Conservation (phyloP, 2,113 vertebrate species). For the Hippocampus abdominalis region DNA sequence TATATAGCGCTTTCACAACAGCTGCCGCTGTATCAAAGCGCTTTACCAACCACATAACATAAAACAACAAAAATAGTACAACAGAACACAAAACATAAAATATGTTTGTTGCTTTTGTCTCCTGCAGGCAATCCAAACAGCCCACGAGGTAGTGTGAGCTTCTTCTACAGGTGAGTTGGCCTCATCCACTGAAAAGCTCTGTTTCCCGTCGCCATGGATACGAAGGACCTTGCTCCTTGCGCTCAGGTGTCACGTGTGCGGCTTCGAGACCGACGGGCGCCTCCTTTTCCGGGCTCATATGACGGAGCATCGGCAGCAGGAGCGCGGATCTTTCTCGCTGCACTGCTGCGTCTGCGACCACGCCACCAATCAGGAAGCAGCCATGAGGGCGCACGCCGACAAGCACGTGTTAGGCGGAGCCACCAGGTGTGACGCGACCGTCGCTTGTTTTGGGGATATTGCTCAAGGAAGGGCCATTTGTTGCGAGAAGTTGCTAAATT, state of each 20-base stretch:
- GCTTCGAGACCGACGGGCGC: slow-evolving; percentile 59
- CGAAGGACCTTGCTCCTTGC: background rate
- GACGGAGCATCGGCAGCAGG: slow-evolving; percentile 65
- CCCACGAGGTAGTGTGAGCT: background rate
- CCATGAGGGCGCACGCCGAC: slow-evolving; percentile 58
- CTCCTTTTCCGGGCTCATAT: slow-evolving; percentile 66
- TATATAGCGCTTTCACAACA: too few species aligned
- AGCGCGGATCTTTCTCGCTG: slow-evolving; percentile 58
- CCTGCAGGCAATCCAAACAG: background rate
- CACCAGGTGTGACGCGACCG: background rate
- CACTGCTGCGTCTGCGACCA: slow-evolving; percentile 64
- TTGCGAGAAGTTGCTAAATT: background rate
- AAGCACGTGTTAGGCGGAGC: slow-evolving; percentile 38
- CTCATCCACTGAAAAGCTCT: background rate
- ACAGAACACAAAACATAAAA: too few species aligned
- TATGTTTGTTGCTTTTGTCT: background rate
- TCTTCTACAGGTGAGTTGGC: slow-evolving; percentile 6
- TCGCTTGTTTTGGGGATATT: too few species aligned
- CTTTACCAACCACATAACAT: too few species aligned
- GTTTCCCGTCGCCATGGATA: slow-evolving; percentile 4
- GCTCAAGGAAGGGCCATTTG: background rate
- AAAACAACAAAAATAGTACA: too few species aligned
- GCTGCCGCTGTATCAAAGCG: too few species aligned
- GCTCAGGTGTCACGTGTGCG: slow-evolving; percentile 65
- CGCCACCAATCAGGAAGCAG: slow-evolving; percentile 65